Base-by-base conservation (phyloP, 2,888 invertebrate genomes). In the Pachymerium ferrugineum region DNA sequence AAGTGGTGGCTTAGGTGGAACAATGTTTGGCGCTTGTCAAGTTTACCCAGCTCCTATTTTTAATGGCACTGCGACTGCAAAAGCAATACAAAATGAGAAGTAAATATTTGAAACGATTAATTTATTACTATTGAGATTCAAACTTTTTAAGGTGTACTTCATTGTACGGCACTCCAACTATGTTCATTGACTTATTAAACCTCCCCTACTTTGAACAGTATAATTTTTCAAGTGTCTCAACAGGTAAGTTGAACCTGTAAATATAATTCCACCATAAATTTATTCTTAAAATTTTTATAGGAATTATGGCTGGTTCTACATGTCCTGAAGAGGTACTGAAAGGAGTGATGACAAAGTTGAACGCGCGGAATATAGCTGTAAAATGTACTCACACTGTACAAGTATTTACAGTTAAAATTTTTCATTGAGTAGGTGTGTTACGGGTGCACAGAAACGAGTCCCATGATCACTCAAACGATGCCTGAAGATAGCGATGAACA, bases 81-180 rank as follows among this genome's bases (percentile, higher is more conserved):
- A 87, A 69, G 87, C 90, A 0, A 86, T 92, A 4, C 82, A 86
- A 28, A 82, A 86, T 22, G 90, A 93, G 81, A 88, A 87, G 87
- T 91, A 82, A 81, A 81, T 77, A 12, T 35, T 12, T 35, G 8
- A 35, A 8, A 8, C 12, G 8, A 35, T 35, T 35, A 12, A 8
- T 12, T 12, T 12, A 8, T 12, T 35, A 12, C 12, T 35, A 35
- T 35, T 35, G 8, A 12, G 8, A 12, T 35, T 12, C 38, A 8
- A 35, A n/a, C 62, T 14, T 6, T 69, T 28, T 10, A 25, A 69
- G 69, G 38, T 72, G 42, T 12, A 72, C 72, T 0, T 82, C 88
- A 1, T 81, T 89, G 29, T 89, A 89, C 80, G 93, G 93, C 35
- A 92, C 93, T 0, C 93, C 94, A 6, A 93, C 94, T 2, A 93